phyloP scores from a whole-genome alignment of 2,113 vertebrate species.

The Gallinago paraguaiae region DNA sequence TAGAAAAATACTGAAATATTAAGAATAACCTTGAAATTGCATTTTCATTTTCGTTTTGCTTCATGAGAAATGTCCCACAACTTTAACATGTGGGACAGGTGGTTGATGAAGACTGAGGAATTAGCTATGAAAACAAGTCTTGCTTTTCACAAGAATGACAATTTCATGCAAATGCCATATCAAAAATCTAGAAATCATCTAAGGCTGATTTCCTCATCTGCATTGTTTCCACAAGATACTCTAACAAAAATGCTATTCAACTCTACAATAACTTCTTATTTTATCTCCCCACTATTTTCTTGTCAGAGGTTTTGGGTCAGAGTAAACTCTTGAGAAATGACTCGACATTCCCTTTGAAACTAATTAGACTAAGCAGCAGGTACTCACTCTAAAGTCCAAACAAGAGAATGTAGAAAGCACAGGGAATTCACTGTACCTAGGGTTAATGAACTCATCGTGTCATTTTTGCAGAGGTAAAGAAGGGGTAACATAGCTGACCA shows the following conservation, averaged over 20 bases:
- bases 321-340: conserved; percentile 68
- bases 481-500: neutral
- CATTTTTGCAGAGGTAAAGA: conserved; percentile 45
- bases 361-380: conserved; percentile 81
- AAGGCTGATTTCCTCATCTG: neutral
- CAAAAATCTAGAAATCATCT: neutral
- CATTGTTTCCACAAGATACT: neutral
- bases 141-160: neutral
- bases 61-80: neutral
- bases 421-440: conserved; percentile 57
- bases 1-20: neutral
- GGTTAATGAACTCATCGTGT: conserved; percentile 60
- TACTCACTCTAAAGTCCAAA: conserved; percentile 41
- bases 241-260: conserved; percentile 17
- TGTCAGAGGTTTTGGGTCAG: conserved; percentile 62
- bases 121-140: neutral
- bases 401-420: conserved; percentile 24
- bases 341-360: conserved; percentile 81
- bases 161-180: neutral
- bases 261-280: conserved; percentile 45
- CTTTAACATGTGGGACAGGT: neutral
- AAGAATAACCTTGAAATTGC: neutral
- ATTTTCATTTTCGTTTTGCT: neutral
- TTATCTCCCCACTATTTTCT: conserved; percentile 72
- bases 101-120: neutral